Percentiles rank a stretch among this genome's conserved stretches.
Evolutionary conservation across 1,140 invertebrate genomes (phyloP).

Genomic region (Gyrodactylus salaris): DNA sequence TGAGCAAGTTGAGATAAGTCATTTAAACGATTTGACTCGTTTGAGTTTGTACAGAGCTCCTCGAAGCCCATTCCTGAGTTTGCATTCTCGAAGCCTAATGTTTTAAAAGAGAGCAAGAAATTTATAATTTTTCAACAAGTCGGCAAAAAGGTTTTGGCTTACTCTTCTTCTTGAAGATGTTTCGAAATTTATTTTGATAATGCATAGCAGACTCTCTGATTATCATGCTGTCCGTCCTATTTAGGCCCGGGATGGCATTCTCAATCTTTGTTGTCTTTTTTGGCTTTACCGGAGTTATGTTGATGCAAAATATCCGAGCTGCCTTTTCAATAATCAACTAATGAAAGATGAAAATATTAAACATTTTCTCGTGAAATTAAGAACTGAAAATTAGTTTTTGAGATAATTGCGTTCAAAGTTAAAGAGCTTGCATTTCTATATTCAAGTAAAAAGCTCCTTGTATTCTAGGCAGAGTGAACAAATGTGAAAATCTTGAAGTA

Average conservation of each 20-base stretch:
- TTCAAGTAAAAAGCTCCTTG: no score
- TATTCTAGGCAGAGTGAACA: no score
- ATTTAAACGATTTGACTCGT: not conserved
- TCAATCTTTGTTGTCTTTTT: not conserved
- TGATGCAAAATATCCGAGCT: not conserved
- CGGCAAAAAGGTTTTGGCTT: no score
- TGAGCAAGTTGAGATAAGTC: not conserved
- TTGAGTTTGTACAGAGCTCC: not conserved
- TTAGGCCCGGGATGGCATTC: not conserved
- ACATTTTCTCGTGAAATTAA: no score
- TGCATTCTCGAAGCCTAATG: not conserved
- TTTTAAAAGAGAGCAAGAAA: no score
- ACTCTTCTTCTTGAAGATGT: not conserved
- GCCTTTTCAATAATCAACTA: not conserved
- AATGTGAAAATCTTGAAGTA: no score
- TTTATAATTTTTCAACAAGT: no score
- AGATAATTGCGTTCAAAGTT: no score
- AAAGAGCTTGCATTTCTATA: no score
- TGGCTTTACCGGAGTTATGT: not conserved
- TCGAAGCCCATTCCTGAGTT: not conserved
- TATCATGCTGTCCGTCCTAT: not conserved
- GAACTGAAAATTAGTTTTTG: no score
- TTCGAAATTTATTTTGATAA: not conserved
- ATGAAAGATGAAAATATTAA: not conserved
- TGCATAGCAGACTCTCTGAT: not conserved